Conservation (phyloP, 2,797 vertebrate species). For the Synanceia verrucosa region DNA sequence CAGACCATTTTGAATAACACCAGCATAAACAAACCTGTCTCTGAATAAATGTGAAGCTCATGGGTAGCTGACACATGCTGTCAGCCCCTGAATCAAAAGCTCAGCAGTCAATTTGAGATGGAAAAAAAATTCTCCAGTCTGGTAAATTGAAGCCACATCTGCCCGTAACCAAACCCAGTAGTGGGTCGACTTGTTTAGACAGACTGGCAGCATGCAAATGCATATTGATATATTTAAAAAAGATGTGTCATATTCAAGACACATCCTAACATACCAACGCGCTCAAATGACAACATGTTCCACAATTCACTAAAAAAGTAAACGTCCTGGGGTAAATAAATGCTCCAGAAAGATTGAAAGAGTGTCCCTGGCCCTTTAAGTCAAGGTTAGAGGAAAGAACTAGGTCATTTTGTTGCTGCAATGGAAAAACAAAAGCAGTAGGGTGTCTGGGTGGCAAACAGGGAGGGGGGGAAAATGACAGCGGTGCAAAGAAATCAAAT, state of each 20-base stretch:
- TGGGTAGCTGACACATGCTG: constrained; percentile 47
- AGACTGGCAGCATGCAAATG: constrained; percentile 47
- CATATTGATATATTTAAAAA: constrained; percentile 43
- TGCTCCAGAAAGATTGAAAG: neutral
- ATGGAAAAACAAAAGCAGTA: constrained; percentile 67
- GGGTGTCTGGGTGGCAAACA: constrained; percentile 59
- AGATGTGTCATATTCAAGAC: constrained; percentile 22
- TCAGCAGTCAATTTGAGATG: constrained; percentile 62
- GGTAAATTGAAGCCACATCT: constrained; percentile 58
- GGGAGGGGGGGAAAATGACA: constrained; percentile 47
- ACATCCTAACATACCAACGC: constrained; percentile 11
- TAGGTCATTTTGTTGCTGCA: constrained; percentile 52
- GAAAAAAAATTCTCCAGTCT: constrained; percentile 41
- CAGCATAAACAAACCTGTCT: constrained; percentile 58
- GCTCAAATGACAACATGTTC: constrained; percentile 2
- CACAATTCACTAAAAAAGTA: neutral
- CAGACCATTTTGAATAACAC: constrained; percentile 48
- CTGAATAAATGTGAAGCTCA: constrained; percentile 38
- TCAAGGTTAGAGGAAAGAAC: constrained; percentile 47
- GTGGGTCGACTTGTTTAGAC: constrained; percentile 37
- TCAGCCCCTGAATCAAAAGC: constrained; percentile 58
- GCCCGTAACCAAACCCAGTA: constrained; percentile 37
- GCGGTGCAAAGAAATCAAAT: constrained; percentile 67
- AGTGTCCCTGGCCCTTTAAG: constrained; percentile 34
- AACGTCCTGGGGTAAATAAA: too few relatives aligned